Base-by-base conservation (phyloP, 2,113 vertebrate species). In the Siniperca chuatsi region DNA sequence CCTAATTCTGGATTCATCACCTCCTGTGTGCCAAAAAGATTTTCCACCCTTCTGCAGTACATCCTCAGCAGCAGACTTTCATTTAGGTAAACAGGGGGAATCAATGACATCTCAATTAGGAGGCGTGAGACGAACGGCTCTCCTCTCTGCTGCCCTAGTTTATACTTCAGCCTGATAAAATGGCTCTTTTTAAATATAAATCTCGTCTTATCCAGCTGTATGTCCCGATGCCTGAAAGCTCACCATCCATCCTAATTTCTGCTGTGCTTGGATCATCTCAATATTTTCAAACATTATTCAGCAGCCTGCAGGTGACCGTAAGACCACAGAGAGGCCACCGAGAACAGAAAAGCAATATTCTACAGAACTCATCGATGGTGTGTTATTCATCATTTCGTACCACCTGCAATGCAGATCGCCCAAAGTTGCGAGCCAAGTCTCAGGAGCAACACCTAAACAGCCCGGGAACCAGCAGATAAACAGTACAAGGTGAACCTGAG, bases 31-130 rank as follows among this genome's bases (percentile, higher is more conserved):
- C 78, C 57, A 52, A 13, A 86, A 5, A 78, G 37, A 80, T 68
- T 64, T 78, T 60, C 61, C 61, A 1, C 46, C 74, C 40, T 55
- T 15, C 18, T 60, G 46, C 46, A n/a, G 42, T 2, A 8, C n/a
- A 0, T 65, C 57, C 13, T 65, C 64, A 12, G 62, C 79, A 68
- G 76, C 61, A 42, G 29, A 46, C 58, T 4, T 60, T 78, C 37
- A 25, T 77, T 60, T 35, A 70, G 83, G 74, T 81, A 77, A 82
- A 79, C 68, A 74, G 46, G 60, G 20, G 23, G 46, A 64, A 72
- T 86, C 52, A 69, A 8, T 79, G 81, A 75, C 75, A 81, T 90
- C 75, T 86, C 37, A 37, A 73, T 90, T 48, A 84, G 81, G 57
- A 83, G 67, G 83, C 40, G 44, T 67, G 23, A 71, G 79, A 37